A percentile compares a stretch with the other conserved stretches of the same genome.
These are phyloP conservation scores for Galeopterus variegatus DNA, from an alignment of 2,113 vertebrate species.

Conservation along the genomic window DNA sequence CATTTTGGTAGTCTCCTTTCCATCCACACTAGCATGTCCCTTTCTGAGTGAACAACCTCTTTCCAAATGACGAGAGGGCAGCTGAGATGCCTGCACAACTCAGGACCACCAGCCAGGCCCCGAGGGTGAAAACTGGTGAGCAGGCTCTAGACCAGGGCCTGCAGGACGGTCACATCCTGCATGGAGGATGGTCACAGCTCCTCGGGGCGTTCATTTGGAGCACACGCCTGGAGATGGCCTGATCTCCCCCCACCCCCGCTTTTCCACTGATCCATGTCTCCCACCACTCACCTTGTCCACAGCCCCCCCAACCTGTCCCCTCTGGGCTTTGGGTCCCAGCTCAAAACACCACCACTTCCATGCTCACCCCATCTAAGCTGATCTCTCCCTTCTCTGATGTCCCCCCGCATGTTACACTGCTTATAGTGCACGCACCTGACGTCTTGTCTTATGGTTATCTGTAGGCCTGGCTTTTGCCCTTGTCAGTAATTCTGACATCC, in stretches of 20 bases:
- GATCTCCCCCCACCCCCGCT: too few species aligned
- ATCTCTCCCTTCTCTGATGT: background rate
- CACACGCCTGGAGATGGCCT: background rate
- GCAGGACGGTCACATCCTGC: background rate
- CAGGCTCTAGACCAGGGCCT: background rate
- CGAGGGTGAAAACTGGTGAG: background rate
- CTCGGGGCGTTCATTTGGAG: accelerated
- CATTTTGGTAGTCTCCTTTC: background rate
- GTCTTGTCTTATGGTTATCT: background rate
- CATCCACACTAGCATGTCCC: background rate
- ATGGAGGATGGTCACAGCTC: background rate
- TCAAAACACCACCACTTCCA: background rate
- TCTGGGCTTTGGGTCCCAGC: background rate
- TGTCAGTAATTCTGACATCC: background rate
- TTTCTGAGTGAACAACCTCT: background rate
- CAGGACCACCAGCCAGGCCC: background rate
- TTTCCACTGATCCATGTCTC: background rate
- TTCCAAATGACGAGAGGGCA: background rate
- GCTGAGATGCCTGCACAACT: background rate
- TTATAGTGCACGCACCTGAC: background rate
- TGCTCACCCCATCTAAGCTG: background rate
- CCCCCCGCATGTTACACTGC: background rate
- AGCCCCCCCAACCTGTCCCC: too few species aligned
- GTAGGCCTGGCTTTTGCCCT: background rate
- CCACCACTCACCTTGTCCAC: accelerated